phyloP scores from a whole-genome alignment of 2,113 vertebrate genomes.

The Apeltes quadracus region DNA sequence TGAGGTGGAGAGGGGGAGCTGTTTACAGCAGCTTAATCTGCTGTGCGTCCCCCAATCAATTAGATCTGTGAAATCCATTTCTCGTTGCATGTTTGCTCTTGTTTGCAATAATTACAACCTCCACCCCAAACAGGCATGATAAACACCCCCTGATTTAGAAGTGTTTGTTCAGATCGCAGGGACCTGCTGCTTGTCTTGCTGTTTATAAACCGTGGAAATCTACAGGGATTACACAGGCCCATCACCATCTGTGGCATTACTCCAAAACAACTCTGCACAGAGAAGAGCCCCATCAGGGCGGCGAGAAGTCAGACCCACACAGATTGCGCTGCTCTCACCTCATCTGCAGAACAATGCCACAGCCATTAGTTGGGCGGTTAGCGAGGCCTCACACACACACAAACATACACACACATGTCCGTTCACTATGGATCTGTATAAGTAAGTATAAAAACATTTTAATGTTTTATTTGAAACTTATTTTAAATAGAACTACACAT shows the following conservation, averaged over 20 bases:
- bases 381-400: constrained; percentile 1
- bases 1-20: constrained; percentile 1
- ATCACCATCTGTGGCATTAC: constrained; percentile 81
- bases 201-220: constrained; percentile 79
- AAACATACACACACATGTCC: not conserved
- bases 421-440: not conserved
- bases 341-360: constrained; percentile 62
- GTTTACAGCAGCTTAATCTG: constrained; percentile 52
- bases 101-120: constrained; percentile 82
- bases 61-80: constrained; percentile 82
- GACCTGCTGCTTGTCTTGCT: constrained; percentile 78
- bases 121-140: constrained; percentile 73
- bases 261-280: constrained; percentile 72
- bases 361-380: constrained; percentile 64
- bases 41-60: constrained; percentile 75
- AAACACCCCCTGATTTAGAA: constrained; percentile 77
- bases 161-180: constrained; percentile 75
- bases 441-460: not conserved
- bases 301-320: constrained; percentile 52
- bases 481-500: not conserved
- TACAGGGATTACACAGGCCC: constrained; percentile 76
- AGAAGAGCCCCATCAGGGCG: constrained; percentile 52
- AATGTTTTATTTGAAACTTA: not conserved
- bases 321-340: constrained; percentile 69
- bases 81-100: constrained; percentile 82